These are phyloP conservation scores for Pygmarrhopalites habei DNA, from an alignment of 1,140 invertebrate genomes.

Conservation along the genomic window DNA sequence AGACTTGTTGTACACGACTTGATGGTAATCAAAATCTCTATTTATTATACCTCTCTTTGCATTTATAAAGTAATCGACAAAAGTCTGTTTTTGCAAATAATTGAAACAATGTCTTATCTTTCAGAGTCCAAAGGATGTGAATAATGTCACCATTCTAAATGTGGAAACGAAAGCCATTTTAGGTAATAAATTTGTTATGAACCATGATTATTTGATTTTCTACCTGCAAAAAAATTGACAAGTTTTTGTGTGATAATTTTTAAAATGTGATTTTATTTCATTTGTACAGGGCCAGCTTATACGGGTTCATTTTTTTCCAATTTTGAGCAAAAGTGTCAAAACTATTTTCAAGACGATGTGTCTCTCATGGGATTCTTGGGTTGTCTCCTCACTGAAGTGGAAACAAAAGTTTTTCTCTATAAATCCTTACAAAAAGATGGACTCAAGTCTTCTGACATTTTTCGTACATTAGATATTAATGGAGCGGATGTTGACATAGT, in stretches of 20 bases:
- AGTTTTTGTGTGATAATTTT: too few species aligned
- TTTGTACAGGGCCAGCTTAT: constrained; percentile 37
- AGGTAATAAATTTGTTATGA: too few species aligned
- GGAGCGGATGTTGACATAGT: constrained; percentile 37
- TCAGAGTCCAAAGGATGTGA: constrained; percentile 31
- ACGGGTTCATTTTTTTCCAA: constrained; percentile 25
- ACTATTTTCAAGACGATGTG: constrained; percentile 28
- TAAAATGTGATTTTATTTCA: too few species aligned
- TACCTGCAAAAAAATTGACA: too few species aligned
- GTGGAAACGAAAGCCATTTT: constrained; percentile 24
- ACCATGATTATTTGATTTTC: too few species aligned
- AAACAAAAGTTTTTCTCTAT: constrained; percentile 32
- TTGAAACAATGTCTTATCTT: too few species aligned
- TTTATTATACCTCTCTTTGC: neutral
- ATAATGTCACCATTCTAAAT: constrained; percentile 31
- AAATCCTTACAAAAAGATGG: constrained; percentile 19
- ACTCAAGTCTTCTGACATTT: neutral
- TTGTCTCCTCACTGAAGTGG: constrained; percentile 29
- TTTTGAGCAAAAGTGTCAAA: constrained; percentile 29
- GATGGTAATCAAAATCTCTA: constrained; percentile 24
- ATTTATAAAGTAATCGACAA: neutral
- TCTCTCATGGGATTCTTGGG: constrained; percentile 30
- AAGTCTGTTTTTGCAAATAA: too few species aligned
- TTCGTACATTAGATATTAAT: constrained; percentile 24
- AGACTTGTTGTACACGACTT: constrained; percentile 40